Evolutionary conservation across 2,888 invertebrate species (phyloP).

Genomic region (Tuberolachnus salignus): DNA sequence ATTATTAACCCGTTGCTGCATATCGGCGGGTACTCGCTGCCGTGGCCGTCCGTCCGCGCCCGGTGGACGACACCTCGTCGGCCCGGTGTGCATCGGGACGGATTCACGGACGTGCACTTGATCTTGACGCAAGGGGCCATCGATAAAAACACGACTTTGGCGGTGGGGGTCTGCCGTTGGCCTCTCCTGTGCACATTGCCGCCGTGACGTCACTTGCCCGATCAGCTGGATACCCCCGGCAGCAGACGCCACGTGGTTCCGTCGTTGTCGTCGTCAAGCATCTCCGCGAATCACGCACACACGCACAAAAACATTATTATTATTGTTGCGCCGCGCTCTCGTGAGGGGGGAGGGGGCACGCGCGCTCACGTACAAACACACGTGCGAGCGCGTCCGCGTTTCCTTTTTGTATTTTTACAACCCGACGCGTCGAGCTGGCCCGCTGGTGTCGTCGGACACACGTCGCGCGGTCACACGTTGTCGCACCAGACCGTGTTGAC

Average conservation of each 20-base stretch:
- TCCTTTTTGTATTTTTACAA: slow-evolving; percentile 10
- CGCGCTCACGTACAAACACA: background rate
- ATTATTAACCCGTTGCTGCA: no score
- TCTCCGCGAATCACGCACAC: slow-evolving; percentile 36
- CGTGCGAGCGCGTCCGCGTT: slow-evolving; percentile 1
- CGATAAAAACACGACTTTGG: slow-evolving; percentile 36
- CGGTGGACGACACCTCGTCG: no score
- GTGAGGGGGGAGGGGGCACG: background rate
- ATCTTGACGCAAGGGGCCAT: slow-evolving; percentile 53
- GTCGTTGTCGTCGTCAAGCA: slow-evolving; percentile 21
- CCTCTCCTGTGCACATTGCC: slow-evolving; percentile 32
- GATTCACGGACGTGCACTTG: slow-evolving; percentile 52
- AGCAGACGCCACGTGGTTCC: slow-evolving; percentile 52
- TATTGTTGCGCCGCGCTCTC: background rate
- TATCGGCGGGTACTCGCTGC: no score
- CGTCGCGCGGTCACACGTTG: no score
- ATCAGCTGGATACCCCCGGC: slow-evolving; percentile 53
- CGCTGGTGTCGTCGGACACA: no score
- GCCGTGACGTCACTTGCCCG: slow-evolving; percentile 47
- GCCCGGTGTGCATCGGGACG: background rate
- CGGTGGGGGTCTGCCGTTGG: slow-evolving; percentile 44
- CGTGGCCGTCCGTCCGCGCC: no score
- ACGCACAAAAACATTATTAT: background rate
- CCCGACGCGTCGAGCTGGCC: background rate
- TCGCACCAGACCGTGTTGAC: no score